Evolutionary conservation across 2,113 vertebrate species (phyloP).

Genomic region (Ciconia maguari): DNA sequence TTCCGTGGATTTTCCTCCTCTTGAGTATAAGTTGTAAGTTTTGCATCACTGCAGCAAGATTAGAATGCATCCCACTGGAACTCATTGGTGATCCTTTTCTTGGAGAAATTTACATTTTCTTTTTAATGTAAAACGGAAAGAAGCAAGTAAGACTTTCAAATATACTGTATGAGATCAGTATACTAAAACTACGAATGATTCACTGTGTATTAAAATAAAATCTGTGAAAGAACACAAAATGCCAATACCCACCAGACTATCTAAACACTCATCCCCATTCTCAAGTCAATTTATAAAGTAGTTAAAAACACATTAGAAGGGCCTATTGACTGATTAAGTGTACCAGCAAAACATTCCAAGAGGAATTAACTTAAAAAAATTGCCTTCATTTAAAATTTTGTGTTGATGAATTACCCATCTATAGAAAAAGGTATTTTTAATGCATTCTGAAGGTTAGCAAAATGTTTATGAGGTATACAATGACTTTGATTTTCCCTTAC

Average conservation of each 20-base stretch:
- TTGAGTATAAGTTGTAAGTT: not conserved
- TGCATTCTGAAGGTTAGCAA: not conserved
- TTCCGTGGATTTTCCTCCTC: not conserved
- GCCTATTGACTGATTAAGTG: not conserved
- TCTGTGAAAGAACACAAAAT: not conserved
- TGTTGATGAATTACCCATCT: not conserved
- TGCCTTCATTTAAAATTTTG: not conserved
- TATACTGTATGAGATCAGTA: not conserved
- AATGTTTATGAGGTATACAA: not conserved
- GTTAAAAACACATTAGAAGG: not conserved
- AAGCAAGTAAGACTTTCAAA: not conserved
- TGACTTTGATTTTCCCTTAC: not conserved
- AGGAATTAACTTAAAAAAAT: not conserved
- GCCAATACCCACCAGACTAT: not conserved
- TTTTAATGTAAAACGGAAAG: not conserved
- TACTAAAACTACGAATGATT: not conserved
- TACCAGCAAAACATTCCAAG: not conserved
- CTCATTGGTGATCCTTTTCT: not conserved
- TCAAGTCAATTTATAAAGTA: not conserved
- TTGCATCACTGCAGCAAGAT: not conserved
- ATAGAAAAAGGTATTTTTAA: not conserved
- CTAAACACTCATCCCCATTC: not conserved
- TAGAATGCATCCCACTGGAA: not conserved
- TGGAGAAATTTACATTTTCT: not conserved
- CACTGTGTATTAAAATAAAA: not conserved